Base-by-base conservation (phyloP, 2,797 vertebrate species). In the Anableps anableps region DNA sequence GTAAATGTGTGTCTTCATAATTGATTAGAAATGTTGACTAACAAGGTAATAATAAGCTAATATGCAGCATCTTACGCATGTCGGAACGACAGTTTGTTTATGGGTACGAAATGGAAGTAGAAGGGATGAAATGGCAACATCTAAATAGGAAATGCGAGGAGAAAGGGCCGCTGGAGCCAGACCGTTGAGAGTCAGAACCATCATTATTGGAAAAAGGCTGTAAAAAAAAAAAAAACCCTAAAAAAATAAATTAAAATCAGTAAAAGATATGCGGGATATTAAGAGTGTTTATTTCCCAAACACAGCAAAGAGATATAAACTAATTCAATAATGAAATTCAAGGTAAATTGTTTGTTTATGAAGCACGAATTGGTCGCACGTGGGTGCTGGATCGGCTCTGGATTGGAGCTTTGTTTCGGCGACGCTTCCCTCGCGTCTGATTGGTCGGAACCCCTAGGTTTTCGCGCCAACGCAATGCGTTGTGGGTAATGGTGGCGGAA, bases 401-500 rank as follows among this genome's bases (percentile, higher is more conserved):
- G 62, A 64, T 64, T 64, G 62, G 62, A 36, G 17, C 34, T 19
- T 23, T 68, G 31, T 0, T 9, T 2, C 7, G 9, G 60, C 31
- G 62, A 21, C 17, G 17, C 53, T 73, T 29, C 2, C 14, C 76
- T 85, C 48, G 23, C 38, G 7, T 86, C 23, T 89, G 75, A 95
- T 94, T 95, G 93, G 93, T 72, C 84, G 13, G 70, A 14, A n/a
- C 0, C 4, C 19, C 1, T 50, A 72, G 9, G 84, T 91, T 96
- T 96, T 96, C 93, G 90, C 96, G 96, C 96, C 95, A 86, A 81
- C 78, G 77, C 87, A 45, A 36, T 91, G 95, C 93, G 95, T 94
- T 95, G 88, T 95, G 95, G 95, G 93, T 72, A 62, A 14, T 23
- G 74, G 3, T 80, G 88, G 90, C 89, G 88, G 93, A 94, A 94